phyloP scores from a whole-genome alignment of 2,113 vertebrate species.

The Mastomys coucha region DNA sequence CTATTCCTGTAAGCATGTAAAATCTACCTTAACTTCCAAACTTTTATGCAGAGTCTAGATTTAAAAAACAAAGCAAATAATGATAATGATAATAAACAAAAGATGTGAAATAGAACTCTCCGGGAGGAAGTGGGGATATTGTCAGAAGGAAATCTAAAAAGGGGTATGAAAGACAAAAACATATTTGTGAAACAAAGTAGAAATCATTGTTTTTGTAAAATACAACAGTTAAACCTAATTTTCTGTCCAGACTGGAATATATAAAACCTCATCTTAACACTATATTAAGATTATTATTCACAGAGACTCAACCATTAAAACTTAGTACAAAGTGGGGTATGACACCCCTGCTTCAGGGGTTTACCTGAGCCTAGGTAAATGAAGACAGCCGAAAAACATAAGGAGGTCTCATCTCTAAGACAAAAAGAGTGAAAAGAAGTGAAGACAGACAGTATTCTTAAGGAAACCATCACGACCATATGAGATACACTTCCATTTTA shows the following conservation, averaged over 20 bases:
- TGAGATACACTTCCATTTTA: neutral
- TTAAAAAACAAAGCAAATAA: neutral
- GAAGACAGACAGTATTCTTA: neutral
- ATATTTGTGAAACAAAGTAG: neutral
- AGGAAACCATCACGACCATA: neutral
- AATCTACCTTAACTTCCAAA: neutral
- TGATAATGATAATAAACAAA: neutral
- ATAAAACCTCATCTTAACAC: neutral
- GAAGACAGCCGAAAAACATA: neutral
- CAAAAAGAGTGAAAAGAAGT: neutral
- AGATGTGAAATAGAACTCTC: neutral
- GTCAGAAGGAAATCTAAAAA: neutral
- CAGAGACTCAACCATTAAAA: conserved; percentile 2
- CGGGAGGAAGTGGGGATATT: neutral
- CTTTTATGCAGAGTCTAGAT: neutral
- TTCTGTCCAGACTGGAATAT: neutral
- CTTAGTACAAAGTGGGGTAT: neutral
- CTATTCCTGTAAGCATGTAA: neutral
- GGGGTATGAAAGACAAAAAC: neutral
- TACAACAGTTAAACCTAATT: neutral
- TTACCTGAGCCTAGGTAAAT: neutral
- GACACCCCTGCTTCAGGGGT: no score
- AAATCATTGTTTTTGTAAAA: neutral
- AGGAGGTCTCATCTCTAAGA: neutral
- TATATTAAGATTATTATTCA: neutral